Percentiles rank a stretch among this genome's conserved stretches.
Conservation (phyloP, 1,140 invertebrate species). For the Melipona quadrifasciata region DNA sequence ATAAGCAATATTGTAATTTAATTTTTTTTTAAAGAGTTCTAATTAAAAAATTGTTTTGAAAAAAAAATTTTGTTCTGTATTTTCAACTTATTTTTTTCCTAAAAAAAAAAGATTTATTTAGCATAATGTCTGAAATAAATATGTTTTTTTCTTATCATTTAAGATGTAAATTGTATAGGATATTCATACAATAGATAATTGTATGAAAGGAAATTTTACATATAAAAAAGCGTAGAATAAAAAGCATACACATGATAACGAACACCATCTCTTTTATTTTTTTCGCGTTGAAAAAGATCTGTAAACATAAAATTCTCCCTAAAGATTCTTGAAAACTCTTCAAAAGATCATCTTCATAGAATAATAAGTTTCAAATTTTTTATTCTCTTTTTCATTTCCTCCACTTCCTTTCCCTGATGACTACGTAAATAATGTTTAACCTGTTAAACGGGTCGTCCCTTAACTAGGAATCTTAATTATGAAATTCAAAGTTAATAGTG, state of each 20-base stretch:
- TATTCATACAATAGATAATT: background rate
- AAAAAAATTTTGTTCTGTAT: no score
- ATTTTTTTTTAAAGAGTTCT: no score
- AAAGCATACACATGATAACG: constrained; percentile 7
- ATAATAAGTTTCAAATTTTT: background rate
- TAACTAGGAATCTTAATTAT: background rate
- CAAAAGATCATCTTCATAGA: constrained; percentile 17
- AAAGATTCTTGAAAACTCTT: constrained; percentile 13
- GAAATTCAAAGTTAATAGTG: background rate
- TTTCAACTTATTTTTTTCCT: no score
- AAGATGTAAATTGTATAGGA: background rate
- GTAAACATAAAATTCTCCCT: constrained; percentile 42
- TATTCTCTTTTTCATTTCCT: background rate
- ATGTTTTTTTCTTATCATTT: background rate
- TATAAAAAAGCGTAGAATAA: background rate
- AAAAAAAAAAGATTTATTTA: no score
- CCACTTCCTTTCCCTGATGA: background rate
- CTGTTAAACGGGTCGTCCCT: background rate
- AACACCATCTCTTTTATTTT: constrained; percentile 36
- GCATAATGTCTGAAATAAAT: no score
- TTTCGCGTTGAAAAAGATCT: constrained; percentile 31
- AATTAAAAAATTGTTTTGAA: no score
- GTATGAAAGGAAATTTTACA: background rate
- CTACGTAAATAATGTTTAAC: constrained; percentile 7
- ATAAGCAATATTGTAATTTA: no score